Evolutionary conservation across 1,140 invertebrate genomes (phyloP), one percentile per base, ranked within the genome.

Genomic region (Drosophila kanapiae): DNA sequence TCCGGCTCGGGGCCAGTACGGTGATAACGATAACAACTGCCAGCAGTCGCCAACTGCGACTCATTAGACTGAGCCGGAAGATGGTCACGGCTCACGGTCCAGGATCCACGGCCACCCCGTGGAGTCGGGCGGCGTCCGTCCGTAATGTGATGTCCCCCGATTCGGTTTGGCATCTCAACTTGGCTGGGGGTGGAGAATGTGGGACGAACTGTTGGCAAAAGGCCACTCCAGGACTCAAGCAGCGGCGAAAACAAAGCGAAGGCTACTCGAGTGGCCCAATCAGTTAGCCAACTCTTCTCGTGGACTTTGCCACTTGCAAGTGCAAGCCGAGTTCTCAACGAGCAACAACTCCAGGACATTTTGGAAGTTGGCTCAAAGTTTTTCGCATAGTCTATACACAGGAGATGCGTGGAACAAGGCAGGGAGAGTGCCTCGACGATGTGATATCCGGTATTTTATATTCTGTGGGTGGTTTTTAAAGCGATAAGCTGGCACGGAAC

Each of bases 311-410:
- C 67, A 60, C 54, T 63, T 61, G 81, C 43, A 82, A 82, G 75
- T 79, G 83, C 70, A 79, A 48, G 58, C 58, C 70, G 43, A 79
- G 76, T 87, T 82, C 78, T 80, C 53, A 68, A 63, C 53, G 37
- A 61, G 40, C 60, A 71, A 71, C 81, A 80, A 77, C 43, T 60
- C 29, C 58, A 62, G 72, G 74, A 82, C 79, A 79, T 82, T 87
- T 75, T 62, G 75, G 86, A 75, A 86, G 82, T 78, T 72, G 43
- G 43, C 29, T 31, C 56, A 59, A 75, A 82, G 81, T 59, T 68
- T 80, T 80, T 47, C 33, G 53, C 29, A 64, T 57, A n/a, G n/a
- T n/a, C 38, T 33, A 18, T 56, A 13, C 13, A 18, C 4, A 13
- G 37, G 11, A 59, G 38, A 53, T 7, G 11, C 0, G 5, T 1